Evolutionary conservation across 2,797 vertebrate species (phyloP).

Genomic region (Danio jaintianensis): DNA sequence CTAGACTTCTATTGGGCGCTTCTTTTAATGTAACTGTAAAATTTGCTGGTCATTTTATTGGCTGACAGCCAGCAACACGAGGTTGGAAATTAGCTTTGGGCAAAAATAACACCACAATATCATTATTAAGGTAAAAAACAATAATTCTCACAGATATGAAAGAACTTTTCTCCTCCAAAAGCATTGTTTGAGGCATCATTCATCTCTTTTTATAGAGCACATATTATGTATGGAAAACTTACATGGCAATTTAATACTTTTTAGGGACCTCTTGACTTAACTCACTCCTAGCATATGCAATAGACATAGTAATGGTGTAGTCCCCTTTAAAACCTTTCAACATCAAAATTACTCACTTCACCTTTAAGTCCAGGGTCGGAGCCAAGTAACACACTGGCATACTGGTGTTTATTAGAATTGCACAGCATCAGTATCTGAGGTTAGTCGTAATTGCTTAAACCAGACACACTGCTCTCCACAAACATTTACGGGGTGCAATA

Average conservation of each 20-base stretch:
- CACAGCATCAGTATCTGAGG: conserved; percentile 4
- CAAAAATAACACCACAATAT: no score
- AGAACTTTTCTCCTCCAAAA: no score
- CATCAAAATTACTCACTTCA: background rate
- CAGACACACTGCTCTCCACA: conserved; percentile 28
- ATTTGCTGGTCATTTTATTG: background rate
- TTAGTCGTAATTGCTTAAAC: conserved; percentile 18
- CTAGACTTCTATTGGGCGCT: background rate
- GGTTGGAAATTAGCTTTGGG: no score
- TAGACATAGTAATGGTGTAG: background rate
- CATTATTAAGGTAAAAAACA: no score
- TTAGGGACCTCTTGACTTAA: background rate
- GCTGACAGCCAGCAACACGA: background rate
- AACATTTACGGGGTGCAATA: conserved; percentile 40
- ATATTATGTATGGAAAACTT: background rate
- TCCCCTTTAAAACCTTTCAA: background rate
- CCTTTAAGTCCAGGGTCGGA: background rate
- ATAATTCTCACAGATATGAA: background rate
- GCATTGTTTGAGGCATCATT: background rate
- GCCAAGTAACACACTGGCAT: background rate
- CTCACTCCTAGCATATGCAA: background rate
- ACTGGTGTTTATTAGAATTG: conserved; percentile 13
- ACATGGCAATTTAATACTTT: background rate
- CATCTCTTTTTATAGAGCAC: background rate
- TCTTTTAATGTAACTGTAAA: background rate